Base-by-base conservation (phyloP, 2,888 invertebrate species). In the Eupithecia subumbrata region DNA sequence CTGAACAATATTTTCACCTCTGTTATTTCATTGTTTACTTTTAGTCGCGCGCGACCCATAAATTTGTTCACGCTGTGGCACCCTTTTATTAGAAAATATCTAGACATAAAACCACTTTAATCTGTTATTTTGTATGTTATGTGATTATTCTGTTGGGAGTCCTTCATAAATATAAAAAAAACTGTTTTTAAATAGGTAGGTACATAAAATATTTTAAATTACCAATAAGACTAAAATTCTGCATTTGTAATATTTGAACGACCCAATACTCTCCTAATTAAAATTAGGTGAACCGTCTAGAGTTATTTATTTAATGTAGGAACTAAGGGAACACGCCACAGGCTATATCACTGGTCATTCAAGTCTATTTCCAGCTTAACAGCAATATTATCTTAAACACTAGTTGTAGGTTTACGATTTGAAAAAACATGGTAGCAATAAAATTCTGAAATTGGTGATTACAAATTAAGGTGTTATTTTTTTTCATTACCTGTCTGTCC, bases 401-500 rank as follows among this genome's bases (percentile, higher is more conserved):
- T 16, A 45, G 52, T 52, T n/a, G 8, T 52, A n/a, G 18, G n/a
- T 52, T 52, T 22, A 52, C 9, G 18, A 18, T 52, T 52, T 52
- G 8, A n/a, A n/a, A 22, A 22, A 56, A 22, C 9, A 22, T 56
- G 22, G n/a, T 22, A 12, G 60, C 25, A 60, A 25, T 60, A 60
- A 60, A 22, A 11, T 56, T 22, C 12, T 60, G 60, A 56, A 56
- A 56, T 56, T 52, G 2, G 52, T 56, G 11, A 56, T 56, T n/a
- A 22, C 37, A 7, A 37, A 37, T 37, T 12, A 43, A 2, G 2
- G 52, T 56, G 9, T 52, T n/a, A 52, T 0, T 9, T 52, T 52
- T 52, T 52, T 52, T 56, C 3, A 56, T 76, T 95, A 99, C 99
- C 99, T 92, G 99, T 99, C 95, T 99, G 99, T 82, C 99, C 99